Base-by-base conservation (phyloP, 2,888 invertebrate genomes). In the Apamea epomidion region DNA sequence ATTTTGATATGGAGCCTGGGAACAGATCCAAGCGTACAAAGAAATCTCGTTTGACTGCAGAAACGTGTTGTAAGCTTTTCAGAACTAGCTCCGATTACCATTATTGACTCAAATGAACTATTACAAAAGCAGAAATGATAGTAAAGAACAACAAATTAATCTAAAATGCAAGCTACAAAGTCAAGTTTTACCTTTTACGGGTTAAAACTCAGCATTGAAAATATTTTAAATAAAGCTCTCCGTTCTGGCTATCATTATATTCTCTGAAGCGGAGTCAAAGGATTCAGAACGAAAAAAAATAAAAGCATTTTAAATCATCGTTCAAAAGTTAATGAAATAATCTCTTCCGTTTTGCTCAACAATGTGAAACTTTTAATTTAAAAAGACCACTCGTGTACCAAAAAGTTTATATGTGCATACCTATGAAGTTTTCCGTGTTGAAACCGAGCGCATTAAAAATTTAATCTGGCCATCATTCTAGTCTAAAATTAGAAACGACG, bases 401-500 rank as follows among this genome's bases (percentile, higher is more conserved):
- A 75, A 87, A 89, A 88, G 78, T 80, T 82, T 83, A 80, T 81
- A 82, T 71, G 69, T 79, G 64, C 81, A 88, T 88, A 84, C 80
- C 78, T 86, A 82, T 80, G 74, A 87, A 86, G 83, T 82, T 87
- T 79, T 82, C 79, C 77, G 80, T 81, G 83, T 82, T 83, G 68
- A 81, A 81, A 77, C 85, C 74, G 82, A 82, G 74, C 73, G 71
- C 79, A 80, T 87, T 89, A 89, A 89, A 89, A 87, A 82, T 88
- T 88, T 87, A 77, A 88, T 88, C 89, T 74, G 81, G 80, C 78
- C 83, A 84, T 89, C 87, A 87, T 88, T 89, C 86, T 81, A 69
- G 74, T 81, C 73, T 89, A 89, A 89, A 89, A 85, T 85, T 89
- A 88, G 87, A 89, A 72, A 16, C 69, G 83, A 77, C 78, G 82